Evolutionary conservation across 2,113 vertebrate species (phyloP).

Genomic region (Lophochroa leadbeateri): DNA sequence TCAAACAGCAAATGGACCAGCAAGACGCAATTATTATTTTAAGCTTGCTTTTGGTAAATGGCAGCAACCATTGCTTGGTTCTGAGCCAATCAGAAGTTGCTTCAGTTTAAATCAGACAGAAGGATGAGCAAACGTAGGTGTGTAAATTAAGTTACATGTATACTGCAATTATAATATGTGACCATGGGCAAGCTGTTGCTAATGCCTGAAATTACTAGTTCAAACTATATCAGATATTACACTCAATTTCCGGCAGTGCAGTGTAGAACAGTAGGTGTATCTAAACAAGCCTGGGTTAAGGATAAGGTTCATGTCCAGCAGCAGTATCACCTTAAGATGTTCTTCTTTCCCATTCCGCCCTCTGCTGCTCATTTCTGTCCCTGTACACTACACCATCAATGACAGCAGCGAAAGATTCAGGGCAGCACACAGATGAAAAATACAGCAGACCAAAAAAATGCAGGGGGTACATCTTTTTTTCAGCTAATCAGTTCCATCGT

Average conservation of each 20-base stretch:
- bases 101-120: neutral
- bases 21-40: neutral
- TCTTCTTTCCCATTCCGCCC: neutral
- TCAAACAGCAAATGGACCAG: neutral
- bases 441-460: neutral
- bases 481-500: neutral
- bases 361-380: neutral
- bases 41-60: neutral
- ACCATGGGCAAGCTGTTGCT: neutral
- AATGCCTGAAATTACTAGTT: neutral
- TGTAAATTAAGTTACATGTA: neutral
- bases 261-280: fast-evolving
- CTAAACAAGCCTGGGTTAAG: neutral
- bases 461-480: neutral
- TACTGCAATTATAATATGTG: neutral
- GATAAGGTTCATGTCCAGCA: neutral
- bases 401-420: neutral
- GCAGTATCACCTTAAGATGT: neutral
- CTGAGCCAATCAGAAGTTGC: neutral
- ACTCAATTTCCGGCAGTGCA: neutral
- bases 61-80: neutral
- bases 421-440: neutral
- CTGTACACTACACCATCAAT: neutral
- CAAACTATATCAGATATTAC: neutral
- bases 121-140: neutral